Conservation (phyloP, 1,140 invertebrate genomes). For the Harpegnathos saltator region DNA sequence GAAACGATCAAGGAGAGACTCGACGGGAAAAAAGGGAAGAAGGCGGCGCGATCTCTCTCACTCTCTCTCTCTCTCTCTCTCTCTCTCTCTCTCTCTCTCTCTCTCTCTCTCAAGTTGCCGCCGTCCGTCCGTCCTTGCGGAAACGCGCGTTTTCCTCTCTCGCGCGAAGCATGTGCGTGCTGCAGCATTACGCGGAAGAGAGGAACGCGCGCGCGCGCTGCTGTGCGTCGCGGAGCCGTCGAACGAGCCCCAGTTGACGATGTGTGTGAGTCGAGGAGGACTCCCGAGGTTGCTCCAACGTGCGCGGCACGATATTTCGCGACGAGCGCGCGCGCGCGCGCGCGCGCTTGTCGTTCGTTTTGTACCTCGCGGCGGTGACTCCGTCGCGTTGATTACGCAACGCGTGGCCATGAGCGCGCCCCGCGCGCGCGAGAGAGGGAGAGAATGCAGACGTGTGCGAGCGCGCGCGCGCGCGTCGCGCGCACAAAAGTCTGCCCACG, state of each 20-base stretch:
- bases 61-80: too few species aligned
- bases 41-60: too few species aligned
- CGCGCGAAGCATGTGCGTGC: conserved; percentile 46
- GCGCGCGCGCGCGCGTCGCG: conserved; percentile 46
- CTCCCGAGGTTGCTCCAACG: conserved; percentile 63
- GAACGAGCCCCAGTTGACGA: conserved; percentile 11
- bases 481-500: conserved; percentile 47
- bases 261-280: conserved; percentile 62
- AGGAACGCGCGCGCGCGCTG: conserved; percentile 43
- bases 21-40: background rate
- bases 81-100: too few species aligned
- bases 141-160: conserved; percentile 46
- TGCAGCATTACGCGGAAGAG: conserved; percentile 56
- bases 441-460: conserved; percentile 63
- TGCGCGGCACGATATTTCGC: conserved; percentile 75
- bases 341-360: conserved; percentile 79
- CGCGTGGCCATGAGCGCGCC: conserved; percentile 83
- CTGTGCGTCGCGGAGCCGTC: conserved; percentile 9
- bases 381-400: conserved; percentile 83
- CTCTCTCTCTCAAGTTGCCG: background rate
- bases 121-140: conserved; percentile 39
- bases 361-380: conserved; percentile 78
- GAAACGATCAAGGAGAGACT: background rate
- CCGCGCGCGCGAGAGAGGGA: conserved; percentile 56
- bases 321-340: conserved; percentile 16